Conservation (phyloP, 2,888 invertebrate species). For the Orgyia antiqua region DNA sequence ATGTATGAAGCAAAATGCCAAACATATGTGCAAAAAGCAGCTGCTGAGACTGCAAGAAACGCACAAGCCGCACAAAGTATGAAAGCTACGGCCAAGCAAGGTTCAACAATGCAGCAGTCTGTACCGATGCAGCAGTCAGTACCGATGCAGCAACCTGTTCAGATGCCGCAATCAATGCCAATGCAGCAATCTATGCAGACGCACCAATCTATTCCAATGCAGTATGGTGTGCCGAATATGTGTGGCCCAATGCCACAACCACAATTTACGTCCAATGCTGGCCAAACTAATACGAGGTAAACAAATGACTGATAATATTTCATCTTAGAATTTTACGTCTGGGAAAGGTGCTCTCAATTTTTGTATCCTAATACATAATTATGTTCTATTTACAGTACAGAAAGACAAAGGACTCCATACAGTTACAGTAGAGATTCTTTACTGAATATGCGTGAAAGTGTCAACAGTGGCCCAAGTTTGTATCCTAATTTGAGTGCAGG, state of each 20-base stretch:
- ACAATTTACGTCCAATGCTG: not conserved
- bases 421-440: conserved; percentile 19
- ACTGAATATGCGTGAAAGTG: conserved; percentile 1
- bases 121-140: not conserved
- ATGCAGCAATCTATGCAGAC: not conserved
- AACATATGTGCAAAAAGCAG: conserved; percentile 6
- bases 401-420: conserved; percentile 25
- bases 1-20: conserved; percentile 16
- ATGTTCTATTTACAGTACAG: conserved; percentile 16
- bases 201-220: not conserved
- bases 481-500: conserved; percentile 19
- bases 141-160: not conserved
- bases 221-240: too few species aligned
- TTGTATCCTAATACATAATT: too few species aligned
- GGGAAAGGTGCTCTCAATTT: too few species aligned
- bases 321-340: too few species aligned
- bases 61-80: not conserved
- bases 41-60: not conserved
- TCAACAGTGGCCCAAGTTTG: not conserved
- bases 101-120: not conserved
- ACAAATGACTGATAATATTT: too few species aligned
- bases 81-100: not conserved
- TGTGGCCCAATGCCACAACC: too few species aligned
- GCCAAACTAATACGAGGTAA: not conserved
- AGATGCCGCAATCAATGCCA: not conserved